These are phyloP conservation scores for Anoplius nigerrimus DNA, from an alignment of 2,888 invertebrate genomes.

Conservation along the genomic window DNA sequence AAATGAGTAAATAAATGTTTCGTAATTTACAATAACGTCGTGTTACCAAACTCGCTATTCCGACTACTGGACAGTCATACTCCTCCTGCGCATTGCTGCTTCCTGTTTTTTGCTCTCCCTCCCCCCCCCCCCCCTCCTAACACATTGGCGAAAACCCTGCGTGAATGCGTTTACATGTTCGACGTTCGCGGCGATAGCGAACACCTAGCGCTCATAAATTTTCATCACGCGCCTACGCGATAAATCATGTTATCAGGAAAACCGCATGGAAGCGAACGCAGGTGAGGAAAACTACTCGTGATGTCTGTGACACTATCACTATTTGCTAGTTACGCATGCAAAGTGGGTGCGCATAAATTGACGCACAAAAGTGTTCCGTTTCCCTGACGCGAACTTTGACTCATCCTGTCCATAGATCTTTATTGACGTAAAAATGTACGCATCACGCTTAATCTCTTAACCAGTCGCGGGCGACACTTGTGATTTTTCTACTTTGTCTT, in stretches of 20 bases:
- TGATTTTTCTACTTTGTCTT: no score
- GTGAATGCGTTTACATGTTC: background rate
- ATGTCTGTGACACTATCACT: background rate
- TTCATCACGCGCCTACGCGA: background rate
- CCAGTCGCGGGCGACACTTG: no score
- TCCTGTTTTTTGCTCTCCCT: background rate
- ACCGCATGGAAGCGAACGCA: background rate
- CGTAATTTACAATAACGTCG: constrained; percentile 62
- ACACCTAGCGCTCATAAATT: constrained; percentile 7
- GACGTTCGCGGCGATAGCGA: background rate
- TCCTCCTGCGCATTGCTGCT: background rate
- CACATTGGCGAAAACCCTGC: background rate
- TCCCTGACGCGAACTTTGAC: no score
- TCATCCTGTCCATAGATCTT: no score
- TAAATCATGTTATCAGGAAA: constrained; percentile 6
- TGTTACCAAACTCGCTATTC: constrained; percentile 25
- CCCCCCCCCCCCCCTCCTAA: background rate
- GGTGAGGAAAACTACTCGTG: constrained; percentile 1
- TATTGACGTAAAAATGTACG: no score
- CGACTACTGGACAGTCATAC: background rate
- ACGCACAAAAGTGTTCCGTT: background rate
- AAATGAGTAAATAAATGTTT: constrained; percentile 69
- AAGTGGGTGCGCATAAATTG: background rate
- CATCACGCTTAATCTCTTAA: no score
- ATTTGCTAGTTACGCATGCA: constrained; percentile 1